phyloP scores from a whole-genome alignment of 2,888 invertebrate species.

The Eupithecia tripunctaria region DNA sequence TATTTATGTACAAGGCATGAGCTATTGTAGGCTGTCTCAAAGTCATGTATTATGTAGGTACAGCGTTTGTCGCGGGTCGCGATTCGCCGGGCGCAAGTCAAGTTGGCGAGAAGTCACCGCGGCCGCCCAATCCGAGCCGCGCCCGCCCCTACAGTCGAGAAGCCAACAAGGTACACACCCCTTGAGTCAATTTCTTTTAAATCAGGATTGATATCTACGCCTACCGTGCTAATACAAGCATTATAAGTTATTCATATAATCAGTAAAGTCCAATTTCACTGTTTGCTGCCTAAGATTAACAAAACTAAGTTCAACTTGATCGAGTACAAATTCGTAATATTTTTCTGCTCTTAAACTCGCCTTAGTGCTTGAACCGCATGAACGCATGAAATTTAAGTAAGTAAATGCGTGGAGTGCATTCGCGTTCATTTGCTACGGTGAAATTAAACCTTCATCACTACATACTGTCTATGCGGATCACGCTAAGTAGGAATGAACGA shows the following conservation, averaged over 20 bases:
- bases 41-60: slow-evolving; percentile 30
- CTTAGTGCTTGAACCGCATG: too few relatives aligned
- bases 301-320: too few relatives aligned
- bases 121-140: slow-evolving; percentile 73
- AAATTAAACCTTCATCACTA: not conserved
- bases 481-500: not conserved
- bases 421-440: too few relatives aligned
- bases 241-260: not conserved
- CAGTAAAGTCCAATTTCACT: not conserved
- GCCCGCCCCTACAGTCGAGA: slow-evolving; percentile 80
- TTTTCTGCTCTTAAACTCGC: too few relatives aligned
- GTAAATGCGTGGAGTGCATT: too few relatives aligned
- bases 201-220: not conserved
- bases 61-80: slow-evolving; percentile 43
- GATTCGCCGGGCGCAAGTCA: slow-evolving; percentile 68
- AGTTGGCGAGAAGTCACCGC: slow-evolving; percentile 80
- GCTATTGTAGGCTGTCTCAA: slow-evolving; percentile 29
- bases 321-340: too few relatives aligned
- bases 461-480: not conserved
- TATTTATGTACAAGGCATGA: slow-evolving; percentile 31
- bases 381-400: too few relatives aligned
- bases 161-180: slow-evolving; percentile 75
- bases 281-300: too few relatives aligned
- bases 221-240: not conserved
- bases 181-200: slow-evolving; percentile 31